Evolutionary conservation across 1,140 invertebrate species (phyloP).

Genomic region (Hirudo medicinalis): DNA sequence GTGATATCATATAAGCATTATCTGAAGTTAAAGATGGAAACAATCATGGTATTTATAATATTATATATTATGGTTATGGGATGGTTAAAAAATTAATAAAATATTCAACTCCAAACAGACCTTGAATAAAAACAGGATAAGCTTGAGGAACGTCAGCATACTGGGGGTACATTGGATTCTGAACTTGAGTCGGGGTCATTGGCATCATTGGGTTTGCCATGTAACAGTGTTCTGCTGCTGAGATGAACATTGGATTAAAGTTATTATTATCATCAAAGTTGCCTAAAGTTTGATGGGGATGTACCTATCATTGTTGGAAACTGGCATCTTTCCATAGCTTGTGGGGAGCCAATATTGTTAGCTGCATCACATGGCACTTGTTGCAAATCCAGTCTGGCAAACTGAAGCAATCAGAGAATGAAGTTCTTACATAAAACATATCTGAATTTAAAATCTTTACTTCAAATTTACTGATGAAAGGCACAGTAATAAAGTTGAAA

Average conservation of each 20-base stretch:
- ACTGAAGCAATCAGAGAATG: neutral
- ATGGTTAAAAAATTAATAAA: too few species aligned
- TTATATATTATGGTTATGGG: too few species aligned
- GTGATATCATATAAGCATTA: too few species aligned
- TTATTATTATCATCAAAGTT: too few species aligned
- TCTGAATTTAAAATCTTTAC: neutral
- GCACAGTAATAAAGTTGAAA: neutral
- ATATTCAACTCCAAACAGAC: neutral
- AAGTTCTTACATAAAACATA: neutral
- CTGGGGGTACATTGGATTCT: constrained; percentile 3
- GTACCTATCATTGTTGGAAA: too few species aligned
- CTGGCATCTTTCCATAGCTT: too few species aligned
- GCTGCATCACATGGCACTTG: neutral
- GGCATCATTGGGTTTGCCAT: constrained; percentile 4
- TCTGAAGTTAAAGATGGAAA: too few species aligned
- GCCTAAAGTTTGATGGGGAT: too few species aligned
- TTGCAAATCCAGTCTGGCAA: constrained; percentile 10
- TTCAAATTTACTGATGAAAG: neutral
- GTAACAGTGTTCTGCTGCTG: neutral
- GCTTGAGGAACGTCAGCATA: constrained; percentile 1
- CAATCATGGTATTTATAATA: too few species aligned
- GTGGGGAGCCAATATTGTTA: neutral
- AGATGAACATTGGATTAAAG: neutral
- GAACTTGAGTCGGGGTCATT: neutral
- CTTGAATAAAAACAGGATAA: constrained; percentile 3